Percentiles rank a stretch among this genome's conserved stretches.
phyloP scores from a whole-genome alignment of 2,888 invertebrate species.

The Parapristionchus giblindavisi region DNA sequence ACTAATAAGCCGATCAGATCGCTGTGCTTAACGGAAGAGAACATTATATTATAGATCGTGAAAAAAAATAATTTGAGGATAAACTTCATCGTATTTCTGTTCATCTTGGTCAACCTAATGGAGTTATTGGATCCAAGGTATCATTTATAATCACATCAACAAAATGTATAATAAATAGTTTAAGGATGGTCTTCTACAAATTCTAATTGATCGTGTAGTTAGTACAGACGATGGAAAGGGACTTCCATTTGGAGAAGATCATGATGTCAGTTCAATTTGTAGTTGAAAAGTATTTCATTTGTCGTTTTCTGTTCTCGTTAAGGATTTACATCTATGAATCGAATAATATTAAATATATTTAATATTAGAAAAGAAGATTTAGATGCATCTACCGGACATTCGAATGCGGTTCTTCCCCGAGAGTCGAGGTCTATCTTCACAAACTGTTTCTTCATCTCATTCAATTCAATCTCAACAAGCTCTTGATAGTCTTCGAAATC shows the following conservation, averaged over 20 bases:
- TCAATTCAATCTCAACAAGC: conserved; percentile 13
- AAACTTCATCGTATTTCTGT: conserved; percentile 10
- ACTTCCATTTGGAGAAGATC: conserved; percentile 39
- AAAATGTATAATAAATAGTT: neutral
- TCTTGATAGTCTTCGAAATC: conserved; percentile 7
- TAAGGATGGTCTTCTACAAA: conserved; percentile 37
- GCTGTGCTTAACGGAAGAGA: too few species aligned
- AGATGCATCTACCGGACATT: conserved; percentile 25
- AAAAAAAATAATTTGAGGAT: conserved; percentile 6
- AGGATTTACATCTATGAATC: neutral
- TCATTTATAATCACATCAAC: neutral
- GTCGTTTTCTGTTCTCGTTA: neutral
- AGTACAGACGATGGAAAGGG: conserved; percentile 52
- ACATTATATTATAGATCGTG: too few species aligned
- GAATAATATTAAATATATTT: neutral
- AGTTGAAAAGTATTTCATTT: neutral
- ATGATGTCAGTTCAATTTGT: conserved; percentile 11
- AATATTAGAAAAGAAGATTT: neutral
- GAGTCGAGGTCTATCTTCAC: neutral
- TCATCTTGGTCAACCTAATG: conserved; percentile 30
- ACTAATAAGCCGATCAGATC: too few species aligned
- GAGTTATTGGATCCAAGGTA: conserved; percentile 21
- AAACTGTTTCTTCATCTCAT: conserved; percentile 2
- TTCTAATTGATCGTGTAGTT: conserved; percentile 50
- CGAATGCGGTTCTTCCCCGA: conserved; percentile 30